Base-by-base conservation (phyloP, 2,888 invertebrate species). In the Hirudinaria manillensis region DNA sequence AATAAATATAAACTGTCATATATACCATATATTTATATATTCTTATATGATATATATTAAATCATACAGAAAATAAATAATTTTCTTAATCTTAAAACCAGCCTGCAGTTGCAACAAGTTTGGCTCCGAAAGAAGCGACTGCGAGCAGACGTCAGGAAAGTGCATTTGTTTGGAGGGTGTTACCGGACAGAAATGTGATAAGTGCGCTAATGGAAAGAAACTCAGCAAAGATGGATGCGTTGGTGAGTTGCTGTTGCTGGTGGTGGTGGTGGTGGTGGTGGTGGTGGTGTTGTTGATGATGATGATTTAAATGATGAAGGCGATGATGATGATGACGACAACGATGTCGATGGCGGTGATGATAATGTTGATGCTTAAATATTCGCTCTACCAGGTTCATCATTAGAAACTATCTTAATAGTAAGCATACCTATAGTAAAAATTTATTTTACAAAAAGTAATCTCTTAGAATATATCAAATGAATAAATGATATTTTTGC, bases 311-410 rank as follows among this genome's bases (percentile, higher is more conserved):
- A 72, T 32, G 65, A 72, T 56, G 76, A 66, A 55, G 61, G 38
- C 56, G 76, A 72, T 72, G 72, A 76, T 72, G 66, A 76, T 38
- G 76, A 61, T 76, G 72, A 73, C 65, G 72, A 75, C 53, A 51
- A 75, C 56, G 75, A 73, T 73, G 75, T 73, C 51, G 71, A 75
- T 73, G 75, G 55, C 51, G 75, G 55, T 72, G 71, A 75, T 73
- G 72, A 75, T 72, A 61, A 75, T 61, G 61, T 73, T 76, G 67
- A 2, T 21, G 7, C 24, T 7, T 27, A 24, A n/a, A 1, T 45
- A 45, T 10, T 45, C 10, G 36, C 36, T 36, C 4, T 3, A 36
- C 3, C 4, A 36, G 3, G 36, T 36, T 36, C 3, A 36, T 36
- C 36, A 36, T n/a, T n/a, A n/a, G 21, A 53, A 53, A 53, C 27